phyloP scores from a whole-genome alignment of 2,888 invertebrate species.

The Exephanes ischioxanthus region DNA sequence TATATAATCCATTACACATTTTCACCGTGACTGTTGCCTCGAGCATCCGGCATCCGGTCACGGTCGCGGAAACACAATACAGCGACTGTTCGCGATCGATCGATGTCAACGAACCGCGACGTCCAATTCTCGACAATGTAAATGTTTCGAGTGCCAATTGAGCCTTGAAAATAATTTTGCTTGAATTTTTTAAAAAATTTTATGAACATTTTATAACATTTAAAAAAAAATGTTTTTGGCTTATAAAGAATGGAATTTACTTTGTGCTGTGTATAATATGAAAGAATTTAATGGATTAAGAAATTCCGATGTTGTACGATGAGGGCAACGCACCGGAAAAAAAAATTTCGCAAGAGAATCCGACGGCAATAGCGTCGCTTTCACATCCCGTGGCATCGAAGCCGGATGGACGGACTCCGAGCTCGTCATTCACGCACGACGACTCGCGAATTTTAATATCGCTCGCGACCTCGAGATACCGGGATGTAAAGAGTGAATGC shows the following conservation, averaged over 20 bases:
- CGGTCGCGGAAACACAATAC: conserved; percentile 70
- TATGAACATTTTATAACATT: background rate
- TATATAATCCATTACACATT: conserved; percentile 63
- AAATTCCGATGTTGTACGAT: background rate
- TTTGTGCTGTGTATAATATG: background rate
- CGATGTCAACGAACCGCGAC: conserved; percentile 76
- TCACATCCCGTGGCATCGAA: conserved; percentile 59
- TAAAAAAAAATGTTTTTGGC: background rate
- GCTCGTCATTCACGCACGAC: conserved; percentile 62
- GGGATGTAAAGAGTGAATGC: conserved; percentile 49
- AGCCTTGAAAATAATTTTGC: background rate
- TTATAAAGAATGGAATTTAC: background rate
- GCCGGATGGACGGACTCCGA: conserved; percentile 58
- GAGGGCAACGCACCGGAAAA: background rate
- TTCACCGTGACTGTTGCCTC: conserved; percentile 71
- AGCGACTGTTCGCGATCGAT: conserved; percentile 65
- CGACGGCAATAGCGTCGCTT: conserved; percentile 57
- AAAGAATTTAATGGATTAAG: background rate
- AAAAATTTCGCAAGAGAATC: conserved; percentile 30
- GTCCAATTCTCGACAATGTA: background rate
- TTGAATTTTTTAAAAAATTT: background rate
- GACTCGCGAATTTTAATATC: conserved; percentile 63
- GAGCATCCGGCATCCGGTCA: conserved; percentile 79
- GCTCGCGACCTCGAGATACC: conserved; percentile 58
- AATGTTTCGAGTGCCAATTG: background rate